Evolutionary conservation across 2,797 vertebrate species (phyloP), one percentile per base, ranked within the genome.

Genomic region (Pangasius mekongensis): DNA sequence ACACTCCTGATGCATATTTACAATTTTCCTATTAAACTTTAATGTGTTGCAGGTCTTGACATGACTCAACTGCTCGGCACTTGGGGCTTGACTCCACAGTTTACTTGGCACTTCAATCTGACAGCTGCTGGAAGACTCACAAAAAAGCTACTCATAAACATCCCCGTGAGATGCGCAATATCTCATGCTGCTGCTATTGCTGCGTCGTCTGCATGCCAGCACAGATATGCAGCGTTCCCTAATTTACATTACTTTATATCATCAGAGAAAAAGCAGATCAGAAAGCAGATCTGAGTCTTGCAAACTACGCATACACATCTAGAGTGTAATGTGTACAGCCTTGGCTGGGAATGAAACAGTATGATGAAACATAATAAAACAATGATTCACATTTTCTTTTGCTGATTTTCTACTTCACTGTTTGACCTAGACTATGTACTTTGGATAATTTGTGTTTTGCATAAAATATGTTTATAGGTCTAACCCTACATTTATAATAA

Each of bases 121-220:
- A 86, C 86, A 39, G 62, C 4, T 36, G 16, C 74, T 81, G 76
- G 87, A 85, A 60, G 52, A 11, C 62, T 81, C 49, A 60, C 74
- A 85, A 81, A 60, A 85, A 88, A 60, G n/a, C 39, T 36, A 47
- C 76, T 71, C 49, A 71, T 73, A 81, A 81, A 85, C 76, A 81
- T 36, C 30, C 54, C 76, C 2, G 39, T 24, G 56, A 74, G 52
- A 56, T 62, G 30, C 60, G n/a, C 33, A 67, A 85, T 64, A 49
- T 69, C 74, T 71, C 54, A 81, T 49, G 22, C 83, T 47, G 66
- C 66, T 87, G 52, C 78, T 69, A 78, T 66, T 27, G 60, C 39
- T 14, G 83, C 33, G 10, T 49, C 0, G 39, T 74, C 67, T 24
- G 58, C 54, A 62, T n/a, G 43, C 80, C 71, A 82, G 43, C 56